Evolutionary conservation across 2,797 vertebrate genomes (phyloP).

Genomic region (Pangasius mekongensis): DNA sequence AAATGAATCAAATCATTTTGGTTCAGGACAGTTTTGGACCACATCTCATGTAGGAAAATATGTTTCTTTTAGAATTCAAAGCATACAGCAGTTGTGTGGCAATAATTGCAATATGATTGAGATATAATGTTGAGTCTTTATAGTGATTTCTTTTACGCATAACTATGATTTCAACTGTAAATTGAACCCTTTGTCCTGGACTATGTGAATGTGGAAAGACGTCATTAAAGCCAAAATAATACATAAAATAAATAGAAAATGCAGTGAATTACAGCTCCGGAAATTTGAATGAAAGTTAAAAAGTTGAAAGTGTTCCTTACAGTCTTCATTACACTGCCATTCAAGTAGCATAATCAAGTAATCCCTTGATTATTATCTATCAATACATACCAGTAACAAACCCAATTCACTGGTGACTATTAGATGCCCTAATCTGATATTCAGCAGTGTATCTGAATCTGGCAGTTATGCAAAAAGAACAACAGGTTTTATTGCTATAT

Average conservation of each 20-base stretch:
- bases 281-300: background rate
- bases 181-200: background rate
- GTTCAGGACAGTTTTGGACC: background rate
- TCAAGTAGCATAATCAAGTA: background rate
- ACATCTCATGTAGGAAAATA: background rate
- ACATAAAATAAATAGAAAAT: background rate
- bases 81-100: background rate
- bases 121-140: background rate
- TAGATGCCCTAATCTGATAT: background rate
- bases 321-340: background rate
- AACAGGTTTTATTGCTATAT: conserved; percentile 1
- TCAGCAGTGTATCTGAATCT: background rate
- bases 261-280: background rate
- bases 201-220: background rate
- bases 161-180: background rate
- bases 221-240: background rate
- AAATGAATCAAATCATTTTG: background rate
- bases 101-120: background rate
- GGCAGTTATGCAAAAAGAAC: background rate
- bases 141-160: background rate
- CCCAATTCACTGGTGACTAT: background rate
- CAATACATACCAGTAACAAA: background rate
- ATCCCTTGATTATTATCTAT: background rate
- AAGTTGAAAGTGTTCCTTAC: background rate
- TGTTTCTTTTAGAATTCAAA: background rate